A percentile compares a stretch with the other conserved stretches of the same genome.
Conservation (phyloP, 2,113 vertebrate genomes). For the Turnix velox region DNA sequence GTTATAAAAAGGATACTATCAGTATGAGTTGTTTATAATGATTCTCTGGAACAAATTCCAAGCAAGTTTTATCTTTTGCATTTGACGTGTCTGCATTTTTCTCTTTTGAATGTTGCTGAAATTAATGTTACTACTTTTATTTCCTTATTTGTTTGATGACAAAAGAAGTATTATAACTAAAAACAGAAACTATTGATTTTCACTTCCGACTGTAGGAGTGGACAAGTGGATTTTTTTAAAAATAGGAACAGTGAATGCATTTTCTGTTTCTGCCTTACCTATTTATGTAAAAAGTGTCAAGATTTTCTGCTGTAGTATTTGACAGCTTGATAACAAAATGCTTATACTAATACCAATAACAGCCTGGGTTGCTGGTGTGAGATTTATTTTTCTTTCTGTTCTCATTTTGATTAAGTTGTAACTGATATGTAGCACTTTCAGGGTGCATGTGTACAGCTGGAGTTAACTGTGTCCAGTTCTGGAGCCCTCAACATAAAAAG, state of each 20-base stretch:
- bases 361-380: slow-evolving; percentile 18
- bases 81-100: background rate
- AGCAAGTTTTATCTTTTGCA: background rate
- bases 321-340: slow-evolving; percentile 46
- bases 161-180: background rate
- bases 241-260: background rate
- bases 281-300: background rate
- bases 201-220: background rate
- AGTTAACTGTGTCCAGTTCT: too few species aligned
- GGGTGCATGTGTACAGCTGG: background rate
- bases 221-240: background rate
- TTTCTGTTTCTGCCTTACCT: slow-evolving; percentile 31
- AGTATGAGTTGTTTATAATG: background rate
- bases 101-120: background rate
- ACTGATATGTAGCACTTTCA: background rate
- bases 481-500: too few species aligned
- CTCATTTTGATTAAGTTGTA: background rate
- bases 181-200: slow-evolving; percentile 44
- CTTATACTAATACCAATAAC: slow-evolving; percentile 44
- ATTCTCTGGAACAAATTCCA: background rate
- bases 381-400: background rate
- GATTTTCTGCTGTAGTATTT: slow-evolving; percentile 15
- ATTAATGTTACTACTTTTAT: background rate
- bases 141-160: slow-evolving; percentile 5
- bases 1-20: background rate